phyloP scores from a whole-genome alignment of 1,140 invertebrate species.

The Charaxes varanes region DNA sequence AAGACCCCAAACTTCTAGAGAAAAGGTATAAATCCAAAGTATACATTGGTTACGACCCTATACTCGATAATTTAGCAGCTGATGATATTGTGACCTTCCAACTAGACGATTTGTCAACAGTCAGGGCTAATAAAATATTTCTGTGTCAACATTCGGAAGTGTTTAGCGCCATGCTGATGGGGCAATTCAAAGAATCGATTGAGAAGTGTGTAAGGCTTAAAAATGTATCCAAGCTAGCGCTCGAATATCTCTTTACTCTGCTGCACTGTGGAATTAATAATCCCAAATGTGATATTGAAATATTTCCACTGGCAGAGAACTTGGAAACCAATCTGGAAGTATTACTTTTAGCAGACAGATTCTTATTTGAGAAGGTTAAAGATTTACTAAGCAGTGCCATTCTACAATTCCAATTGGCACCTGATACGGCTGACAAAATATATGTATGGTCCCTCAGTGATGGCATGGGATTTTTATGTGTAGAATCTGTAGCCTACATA shows the following conservation, averaged over 20 bases:
- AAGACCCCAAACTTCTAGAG: constrained; percentile 65
- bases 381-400: constrained; percentile 73
- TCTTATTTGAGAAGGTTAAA: constrained; percentile 76
- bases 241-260: constrained; percentile 74
- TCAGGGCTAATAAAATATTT: constrained; percentile 76
- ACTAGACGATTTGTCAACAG: constrained; percentile 77
- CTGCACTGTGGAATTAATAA: constrained; percentile 69
- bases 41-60: constrained; percentile 48
- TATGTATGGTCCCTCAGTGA: constrained; percentile 76
- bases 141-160: constrained; percentile 78
- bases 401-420: constrained; percentile 63
- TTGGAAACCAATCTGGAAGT: constrained; percentile 78
- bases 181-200: constrained; percentile 78
- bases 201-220: constrained; percentile 74
- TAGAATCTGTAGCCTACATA: constrained; percentile 74
- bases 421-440: constrained; percentile 67
- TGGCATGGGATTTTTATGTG: constrained; percentile 73
- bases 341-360: constrained; percentile 78
- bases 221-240: constrained; percentile 74
- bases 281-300: constrained; percentile 45
- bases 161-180: constrained; percentile 79
- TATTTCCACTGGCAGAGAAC: constrained; percentile 62
- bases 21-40: constrained; percentile 56
- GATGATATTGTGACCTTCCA: constrained; percentile 75
- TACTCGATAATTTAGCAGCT: constrained; percentile 46